Evolutionary conservation across 2,888 invertebrate species (phyloP).

Genomic region (Drosophila villosipedis): DNA sequence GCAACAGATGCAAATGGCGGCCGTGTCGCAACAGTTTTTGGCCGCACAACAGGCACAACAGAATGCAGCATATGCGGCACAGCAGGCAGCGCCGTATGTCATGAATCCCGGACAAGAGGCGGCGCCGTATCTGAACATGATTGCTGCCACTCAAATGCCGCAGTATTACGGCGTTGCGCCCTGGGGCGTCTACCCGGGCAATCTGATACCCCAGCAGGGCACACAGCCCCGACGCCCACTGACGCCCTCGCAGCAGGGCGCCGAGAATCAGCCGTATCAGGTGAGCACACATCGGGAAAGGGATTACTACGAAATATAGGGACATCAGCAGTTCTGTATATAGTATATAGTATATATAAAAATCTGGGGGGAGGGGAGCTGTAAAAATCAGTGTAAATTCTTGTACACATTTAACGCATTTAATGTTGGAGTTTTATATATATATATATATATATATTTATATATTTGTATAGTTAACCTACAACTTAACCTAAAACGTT

Average conservation of each 20-base stretch:
- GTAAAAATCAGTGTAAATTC: constrained; percentile 46
- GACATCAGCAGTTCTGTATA: neutral
- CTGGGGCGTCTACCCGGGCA: constrained; percentile 96
- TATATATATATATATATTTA: constrained; percentile 11
- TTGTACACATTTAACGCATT: constrained; percentile 43
- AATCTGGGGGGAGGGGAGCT: neutral
- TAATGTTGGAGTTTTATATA: constrained; percentile 18
- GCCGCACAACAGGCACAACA: constrained; percentile 93
- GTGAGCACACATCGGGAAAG: constrained; percentile 76
- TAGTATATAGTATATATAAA: constrained; percentile 20
- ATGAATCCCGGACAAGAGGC: constrained; percentile 92
- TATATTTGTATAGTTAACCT: constrained; percentile 54
- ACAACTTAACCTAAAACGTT: constrained; percentile 69
- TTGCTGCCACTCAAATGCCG: constrained; percentile 93
- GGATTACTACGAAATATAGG: neutral
- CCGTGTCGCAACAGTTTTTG: constrained; percentile 90
- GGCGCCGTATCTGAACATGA: constrained; percentile 93
- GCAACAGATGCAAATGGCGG: constrained; percentile 90
- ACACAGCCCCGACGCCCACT: constrained; percentile 91
- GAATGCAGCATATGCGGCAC: constrained; percentile 87
- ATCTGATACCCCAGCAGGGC: constrained; percentile 89
- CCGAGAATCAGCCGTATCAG: constrained; percentile 85
- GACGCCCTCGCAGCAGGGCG: constrained; percentile 90
- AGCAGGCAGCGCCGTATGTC: constrained; percentile 92
- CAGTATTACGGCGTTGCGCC: constrained; percentile 95